A percentile compares a stretch with the other conserved stretches of the same genome.
Evolutionary conservation across 1,140 invertebrate genomes (phyloP).

Genomic region (Hesperophylax magnus): DNA sequence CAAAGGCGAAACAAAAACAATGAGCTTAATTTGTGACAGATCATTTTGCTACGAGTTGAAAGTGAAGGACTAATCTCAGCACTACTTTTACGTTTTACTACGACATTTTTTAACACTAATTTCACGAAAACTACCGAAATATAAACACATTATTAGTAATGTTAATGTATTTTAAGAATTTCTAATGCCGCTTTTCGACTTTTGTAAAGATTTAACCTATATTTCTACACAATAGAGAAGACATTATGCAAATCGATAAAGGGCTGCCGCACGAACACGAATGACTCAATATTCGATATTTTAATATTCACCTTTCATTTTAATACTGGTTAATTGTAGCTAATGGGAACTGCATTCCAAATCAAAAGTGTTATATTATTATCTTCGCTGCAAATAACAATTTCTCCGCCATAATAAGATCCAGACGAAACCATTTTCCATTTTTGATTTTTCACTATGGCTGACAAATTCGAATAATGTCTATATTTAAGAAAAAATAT

Average conservation of each 20-base stretch:
- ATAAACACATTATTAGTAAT: too few species aligned
- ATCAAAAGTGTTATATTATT: constrained; percentile 6
- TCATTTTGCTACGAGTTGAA: background rate
- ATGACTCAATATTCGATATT: background rate
- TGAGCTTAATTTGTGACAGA: constrained; percentile 19
- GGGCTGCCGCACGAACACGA: constrained; percentile 17
- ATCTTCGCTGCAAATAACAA: constrained; percentile 16
- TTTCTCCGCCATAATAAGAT: constrained; percentile 42
- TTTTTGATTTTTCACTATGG: constrained; percentile 43
- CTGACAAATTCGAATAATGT: constrained; percentile 44
- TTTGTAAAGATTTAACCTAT: constrained; percentile 39
- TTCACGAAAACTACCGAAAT: background rate
- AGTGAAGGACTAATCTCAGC: background rate
- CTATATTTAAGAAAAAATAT: constrained; percentile 27
- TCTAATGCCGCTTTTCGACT: constrained; percentile 2
- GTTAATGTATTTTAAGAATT: background rate
- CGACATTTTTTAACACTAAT: background rate
- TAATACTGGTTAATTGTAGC: background rate
- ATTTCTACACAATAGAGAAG: constrained; percentile 41
- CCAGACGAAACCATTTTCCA: constrained; percentile 43
- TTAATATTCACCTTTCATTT: constrained; percentile 40
- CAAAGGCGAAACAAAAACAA: constrained; percentile 36
- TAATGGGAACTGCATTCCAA: constrained; percentile 7
- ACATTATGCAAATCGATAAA: constrained; percentile 48
- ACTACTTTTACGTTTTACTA: too few species aligned